phyloP scores from a whole-genome alignment of 1,140 invertebrate genomes.

The Coelopa frigida region DNA sequence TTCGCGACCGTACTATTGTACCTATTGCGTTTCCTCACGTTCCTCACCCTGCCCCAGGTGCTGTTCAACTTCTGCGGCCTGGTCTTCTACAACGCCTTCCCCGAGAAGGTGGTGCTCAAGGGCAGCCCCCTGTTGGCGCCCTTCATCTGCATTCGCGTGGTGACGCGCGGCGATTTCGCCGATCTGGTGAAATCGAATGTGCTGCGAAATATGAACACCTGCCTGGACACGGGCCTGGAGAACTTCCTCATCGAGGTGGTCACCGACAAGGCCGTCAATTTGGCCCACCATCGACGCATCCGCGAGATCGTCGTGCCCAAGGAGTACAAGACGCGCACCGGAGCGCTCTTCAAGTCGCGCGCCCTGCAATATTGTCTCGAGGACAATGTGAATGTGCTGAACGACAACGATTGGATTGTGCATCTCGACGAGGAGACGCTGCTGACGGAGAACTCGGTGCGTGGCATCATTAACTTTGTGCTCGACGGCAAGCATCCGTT shows the following conservation, averaged over 20 bases:
- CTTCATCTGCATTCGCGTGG: conserved; percentile 91
- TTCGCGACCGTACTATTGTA: conserved; percentile 68
- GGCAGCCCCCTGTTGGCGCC: conserved; percentile 85
- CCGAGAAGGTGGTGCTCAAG: conserved; percentile 84
- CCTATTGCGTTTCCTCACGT: conserved; percentile 69
- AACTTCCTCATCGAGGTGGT: conserved; percentile 98
- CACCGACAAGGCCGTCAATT: conserved; percentile 79
- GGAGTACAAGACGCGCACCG: conserved; percentile 78
- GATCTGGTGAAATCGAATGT: conserved; percentile 87
- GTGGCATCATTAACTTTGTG: conserved; percentile 94
- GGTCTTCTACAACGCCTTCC: conserved; percentile 89
- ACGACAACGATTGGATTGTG: conserved; percentile 92
- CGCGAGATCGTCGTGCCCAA: conserved; percentile 82
- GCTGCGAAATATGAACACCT: conserved; percentile 79
- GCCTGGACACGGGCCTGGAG: conserved; percentile 82
- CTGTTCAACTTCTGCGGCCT: conserved; percentile 88
- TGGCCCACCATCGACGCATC: conserved; percentile 63
- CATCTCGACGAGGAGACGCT: conserved; percentile 97
- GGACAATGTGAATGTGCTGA: conserved; percentile 78
- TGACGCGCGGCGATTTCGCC: conserved; percentile 92
- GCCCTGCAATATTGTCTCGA: conserved; percentile 95
- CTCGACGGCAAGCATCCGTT: conserved; percentile 91
- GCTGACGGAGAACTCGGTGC: conserved; percentile 83
- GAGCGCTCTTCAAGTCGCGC: conserved; percentile 90
- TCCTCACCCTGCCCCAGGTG: conserved; percentile 83